Conservation (phyloP, 2,888 invertebrate genomes). For the Pristionchus arcanus region DNA sequence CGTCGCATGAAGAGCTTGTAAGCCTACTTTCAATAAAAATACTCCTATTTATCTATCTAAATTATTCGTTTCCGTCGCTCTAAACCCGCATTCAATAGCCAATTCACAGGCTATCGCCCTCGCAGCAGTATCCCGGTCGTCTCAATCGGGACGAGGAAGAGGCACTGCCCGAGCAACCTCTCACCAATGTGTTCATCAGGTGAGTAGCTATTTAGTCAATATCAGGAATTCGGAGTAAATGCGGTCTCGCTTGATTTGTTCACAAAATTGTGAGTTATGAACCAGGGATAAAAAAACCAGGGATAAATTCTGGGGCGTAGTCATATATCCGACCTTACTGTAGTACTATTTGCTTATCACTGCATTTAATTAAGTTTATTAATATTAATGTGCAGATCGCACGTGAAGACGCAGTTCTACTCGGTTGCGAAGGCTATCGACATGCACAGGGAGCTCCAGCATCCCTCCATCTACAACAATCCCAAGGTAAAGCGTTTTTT, state of each 20-base stretch:
- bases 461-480: constrained; percentile 88
- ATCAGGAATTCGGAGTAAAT: too few species aligned
- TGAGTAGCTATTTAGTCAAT: constrained; percentile 37
- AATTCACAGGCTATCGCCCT: constrained; percentile 71
- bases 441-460: constrained; percentile 88
- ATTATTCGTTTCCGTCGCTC: not conserved
- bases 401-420: constrained; percentile 83
- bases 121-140: constrained; percentile 75
- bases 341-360: too few species aligned
- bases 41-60: not conserved
- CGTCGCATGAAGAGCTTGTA: constrained; percentile 73
- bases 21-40: constrained; percentile 42
- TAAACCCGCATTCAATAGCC: not conserved
- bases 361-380: not conserved
- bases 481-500: constrained; percentile 81
- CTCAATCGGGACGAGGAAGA: constrained; percentile 70
- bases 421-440: constrained; percentile 87
- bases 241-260: too few species aligned
- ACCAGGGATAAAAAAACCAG: too few species aligned
- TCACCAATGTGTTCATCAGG: constrained; percentile 70
- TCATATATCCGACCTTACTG: too few species aligned
- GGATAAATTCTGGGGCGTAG: too few species aligned
- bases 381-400: constrained; percentile 57
- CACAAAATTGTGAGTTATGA: not conserved
- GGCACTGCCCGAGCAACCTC: constrained; percentile 70